phyloP scores from a whole-genome alignment of 2,797 vertebrate genomes.

The Scolopax rusticola region DNA sequence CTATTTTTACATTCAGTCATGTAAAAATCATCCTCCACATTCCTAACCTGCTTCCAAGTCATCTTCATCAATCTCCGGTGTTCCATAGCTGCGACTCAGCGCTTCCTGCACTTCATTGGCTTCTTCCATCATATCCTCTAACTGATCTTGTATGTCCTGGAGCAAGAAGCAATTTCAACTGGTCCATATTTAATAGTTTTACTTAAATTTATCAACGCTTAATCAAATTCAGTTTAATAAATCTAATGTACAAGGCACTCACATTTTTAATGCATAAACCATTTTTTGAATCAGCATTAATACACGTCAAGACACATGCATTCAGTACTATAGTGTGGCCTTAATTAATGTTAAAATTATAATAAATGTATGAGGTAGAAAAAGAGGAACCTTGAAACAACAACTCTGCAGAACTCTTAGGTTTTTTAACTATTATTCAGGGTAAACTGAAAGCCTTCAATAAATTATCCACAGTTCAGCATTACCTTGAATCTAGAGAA shows the following conservation, averaged over 20 bases:
- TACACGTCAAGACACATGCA: background rate
- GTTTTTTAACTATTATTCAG: background rate
- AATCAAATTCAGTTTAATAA: background rate
- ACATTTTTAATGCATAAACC: background rate
- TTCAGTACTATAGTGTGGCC: background rate
- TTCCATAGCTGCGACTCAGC: slow-evolving; percentile 92
- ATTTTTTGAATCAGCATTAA: background rate
- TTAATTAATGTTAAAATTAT: background rate
- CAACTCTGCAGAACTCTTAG: background rate
- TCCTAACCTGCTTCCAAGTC: slow-evolving; percentile 94
- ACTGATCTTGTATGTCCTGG: slow-evolving; percentile 94
- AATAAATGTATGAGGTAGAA: background rate
- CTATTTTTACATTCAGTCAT: background rate
- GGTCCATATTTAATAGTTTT: background rate
- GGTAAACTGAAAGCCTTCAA: background rate
- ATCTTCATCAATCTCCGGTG: slow-evolving; percentile 95
- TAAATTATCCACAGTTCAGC: background rate
- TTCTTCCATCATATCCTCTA: slow-evolving; percentile 99
- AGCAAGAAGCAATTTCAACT: background rate
- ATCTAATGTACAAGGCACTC: background rate
- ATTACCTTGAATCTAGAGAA: background rate
- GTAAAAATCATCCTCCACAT: background rate
- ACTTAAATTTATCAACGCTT: background rate
- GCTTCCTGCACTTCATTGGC: slow-evolving; percentile 95
- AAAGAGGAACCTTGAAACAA: background rate